Conservation (phyloP, 2,113 vertebrate species). For the Regulus satrapa region DNA sequence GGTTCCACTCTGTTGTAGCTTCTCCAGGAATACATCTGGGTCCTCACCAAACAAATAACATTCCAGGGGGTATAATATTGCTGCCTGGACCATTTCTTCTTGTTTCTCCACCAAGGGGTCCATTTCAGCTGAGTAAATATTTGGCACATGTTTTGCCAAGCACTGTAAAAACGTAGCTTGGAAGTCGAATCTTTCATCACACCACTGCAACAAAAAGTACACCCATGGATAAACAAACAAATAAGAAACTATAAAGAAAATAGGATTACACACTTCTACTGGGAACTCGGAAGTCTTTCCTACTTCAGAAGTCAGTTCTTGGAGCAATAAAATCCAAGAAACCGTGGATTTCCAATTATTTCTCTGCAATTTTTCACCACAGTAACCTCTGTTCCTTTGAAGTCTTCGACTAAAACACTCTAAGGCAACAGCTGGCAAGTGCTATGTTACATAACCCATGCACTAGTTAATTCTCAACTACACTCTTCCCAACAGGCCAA, state of each 20-base stretch:
- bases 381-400: background rate
- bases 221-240: background rate
- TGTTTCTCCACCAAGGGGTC: constrained; percentile 81
- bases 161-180: constrained; percentile 77
- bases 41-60: constrained; percentile 91
- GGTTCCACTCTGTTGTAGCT: constrained; percentile 82
- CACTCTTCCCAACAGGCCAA: background rate
- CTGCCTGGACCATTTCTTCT: constrained; percentile 78
- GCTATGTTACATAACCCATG: background rate
- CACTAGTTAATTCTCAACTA: background rate
- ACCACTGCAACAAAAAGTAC: constrained; percentile 76
- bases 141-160: constrained; percentile 87
- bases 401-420: background rate
- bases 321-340: background rate
- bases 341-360: background rate
- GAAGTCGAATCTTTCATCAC: constrained; percentile 81
- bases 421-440: background rate
- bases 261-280: background rate
- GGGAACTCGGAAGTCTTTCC: background rate
- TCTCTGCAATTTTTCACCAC: background rate
- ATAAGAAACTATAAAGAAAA: background rate
- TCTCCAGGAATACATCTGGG: constrained; percentile 84
- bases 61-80: constrained; percentile 85
- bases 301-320: background rate
- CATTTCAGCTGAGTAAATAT: constrained; percentile 84